Conservation (phyloP, 1,140 invertebrate genomes). For the Frieseomelitta varia region DNA sequence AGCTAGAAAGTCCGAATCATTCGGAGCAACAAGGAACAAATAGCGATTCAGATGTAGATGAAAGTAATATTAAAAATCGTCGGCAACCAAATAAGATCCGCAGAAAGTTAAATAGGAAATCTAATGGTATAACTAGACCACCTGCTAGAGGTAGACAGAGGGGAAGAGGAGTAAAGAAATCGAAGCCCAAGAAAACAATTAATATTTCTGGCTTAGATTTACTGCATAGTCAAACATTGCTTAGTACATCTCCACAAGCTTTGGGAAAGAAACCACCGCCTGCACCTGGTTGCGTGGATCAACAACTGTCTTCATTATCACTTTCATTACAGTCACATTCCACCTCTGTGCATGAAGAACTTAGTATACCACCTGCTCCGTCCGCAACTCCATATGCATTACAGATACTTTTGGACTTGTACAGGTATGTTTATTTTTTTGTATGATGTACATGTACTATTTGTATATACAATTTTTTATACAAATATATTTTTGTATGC, state of each 20-base stretch:
- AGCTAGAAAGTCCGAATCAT: constrained; percentile 78
- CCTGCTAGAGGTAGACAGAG: constrained; percentile 78
- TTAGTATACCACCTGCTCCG: constrained; percentile 90
- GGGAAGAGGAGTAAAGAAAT: constrained; percentile 82
- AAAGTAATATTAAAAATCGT: constrained; percentile 72
- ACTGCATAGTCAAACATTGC: constrained; percentile 93
- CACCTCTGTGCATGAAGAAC: constrained; percentile 88
- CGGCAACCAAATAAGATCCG: constrained; percentile 77
- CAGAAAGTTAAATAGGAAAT: constrained; percentile 80
- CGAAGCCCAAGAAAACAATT: constrained; percentile 85
- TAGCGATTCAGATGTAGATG: constrained; percentile 76
- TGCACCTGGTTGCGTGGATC: constrained; percentile 94
- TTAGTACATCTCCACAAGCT: constrained; percentile 90
- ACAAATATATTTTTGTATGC: not conserved
- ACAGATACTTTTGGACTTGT: constrained; percentile 92
- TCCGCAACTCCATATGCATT: constrained; percentile 91
- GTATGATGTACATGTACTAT: no score
- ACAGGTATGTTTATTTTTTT: constrained; percentile 75
- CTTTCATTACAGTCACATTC: constrained; percentile 83
- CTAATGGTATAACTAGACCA: constrained; percentile 76
- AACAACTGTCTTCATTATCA: constrained; percentile 90
- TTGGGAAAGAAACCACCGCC: constrained; percentile 88
- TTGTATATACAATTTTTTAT: not conserved
- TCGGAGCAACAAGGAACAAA: constrained; percentile 75
- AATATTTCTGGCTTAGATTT: constrained; percentile 93